Percentiles rank a stretch among this genome's conserved stretches.
Evolutionary conservation across 2,113 vertebrate genomes (phyloP).

Genomic region (Argyrosomus japonicus): DNA sequence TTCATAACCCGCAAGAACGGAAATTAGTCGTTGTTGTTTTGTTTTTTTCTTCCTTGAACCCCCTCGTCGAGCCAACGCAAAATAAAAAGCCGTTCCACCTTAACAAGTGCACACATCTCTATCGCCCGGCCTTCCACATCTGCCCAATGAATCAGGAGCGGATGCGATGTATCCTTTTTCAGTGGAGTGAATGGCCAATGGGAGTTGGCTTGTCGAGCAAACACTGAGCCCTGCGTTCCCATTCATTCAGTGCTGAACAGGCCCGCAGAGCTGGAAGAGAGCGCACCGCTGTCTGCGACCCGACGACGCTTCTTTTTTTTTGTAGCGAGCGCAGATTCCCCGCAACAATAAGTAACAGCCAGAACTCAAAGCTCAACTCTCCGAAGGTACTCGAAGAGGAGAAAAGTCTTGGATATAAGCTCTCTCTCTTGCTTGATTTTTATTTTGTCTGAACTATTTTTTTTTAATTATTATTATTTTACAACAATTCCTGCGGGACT

Average conservation of each 20-base stretch:
- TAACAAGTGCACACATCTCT: conserved; percentile 76
- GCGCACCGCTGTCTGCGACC: conserved; percentile 51
- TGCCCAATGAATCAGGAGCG: conserved; percentile 86
- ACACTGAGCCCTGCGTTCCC: conserved; percentile 79
- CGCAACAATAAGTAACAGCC: conserved; percentile 31
- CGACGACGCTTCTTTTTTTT: conserved; percentile 12
- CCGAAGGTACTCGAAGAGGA: neutral
- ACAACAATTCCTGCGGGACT: conserved; percentile 49
- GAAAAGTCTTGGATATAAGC: conserved; percentile 61
- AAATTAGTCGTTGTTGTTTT: conserved; percentile 33
- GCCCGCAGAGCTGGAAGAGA: conserved; percentile 62
- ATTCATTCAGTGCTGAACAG: conserved; percentile 84
- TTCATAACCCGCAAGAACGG: conserved; percentile 64
- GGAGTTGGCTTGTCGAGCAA: conserved; percentile 81
- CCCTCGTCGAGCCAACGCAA: conserved; percentile 10
- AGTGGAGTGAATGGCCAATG: conserved; percentile 82
- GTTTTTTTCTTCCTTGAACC: neutral
- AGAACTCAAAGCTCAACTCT: neutral
- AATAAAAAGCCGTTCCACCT: conserved; percentile 77
- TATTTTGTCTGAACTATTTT: neutral
- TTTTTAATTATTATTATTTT: neutral
- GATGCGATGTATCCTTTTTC: conserved; percentile 87
- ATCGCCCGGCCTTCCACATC: conserved; percentile 75
- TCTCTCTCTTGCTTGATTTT: neutral
- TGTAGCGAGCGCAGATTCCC: conserved; percentile 47